Conservation (phyloP, 2,888 invertebrate species). For the Neuroscelio doddi region DNA sequence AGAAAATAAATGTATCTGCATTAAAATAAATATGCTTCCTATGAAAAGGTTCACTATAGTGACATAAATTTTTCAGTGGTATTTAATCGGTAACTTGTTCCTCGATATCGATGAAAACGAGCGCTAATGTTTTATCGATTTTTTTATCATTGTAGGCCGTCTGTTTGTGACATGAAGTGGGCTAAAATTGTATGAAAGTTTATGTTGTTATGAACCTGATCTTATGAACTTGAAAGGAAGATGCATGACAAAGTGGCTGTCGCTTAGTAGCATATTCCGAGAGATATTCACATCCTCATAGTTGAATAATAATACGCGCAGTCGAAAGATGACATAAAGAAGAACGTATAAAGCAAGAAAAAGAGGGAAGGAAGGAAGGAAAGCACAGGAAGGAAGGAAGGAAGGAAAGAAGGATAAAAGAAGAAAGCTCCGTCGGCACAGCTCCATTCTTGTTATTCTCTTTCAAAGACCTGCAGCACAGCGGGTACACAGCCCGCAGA, state of each 20-base stretch:
- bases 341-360: conserved; percentile 15
- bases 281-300: conserved; percentile 21
- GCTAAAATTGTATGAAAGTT: no score
- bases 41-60: no score
- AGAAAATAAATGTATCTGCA: no score
- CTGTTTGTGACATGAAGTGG: no score
- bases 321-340: conserved; percentile 17
- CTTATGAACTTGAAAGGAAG: no score
- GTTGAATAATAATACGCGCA: conserved; percentile 22
- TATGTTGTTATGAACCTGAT: no score
- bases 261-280: conserved; percentile 25
- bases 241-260: conserved; percentile 26
- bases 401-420: conserved; percentile 5
- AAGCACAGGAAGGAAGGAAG: conserved; percentile 9
- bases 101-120: no score
- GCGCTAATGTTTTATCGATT: no score
- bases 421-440: conserved; percentile 8
- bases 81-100: no score
- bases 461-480: conserved; percentile 14
- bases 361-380: conserved; percentile 20
- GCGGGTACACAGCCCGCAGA: conserved; percentile 37
- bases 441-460: conserved; percentile 27
- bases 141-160: no score
- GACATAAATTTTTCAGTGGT: no score
- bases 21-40: no score